Evolutionary conservation across 35 echinoderm and acorn worm species (phyloP).

Genomic region (Apostichopus californicus): DNA sequence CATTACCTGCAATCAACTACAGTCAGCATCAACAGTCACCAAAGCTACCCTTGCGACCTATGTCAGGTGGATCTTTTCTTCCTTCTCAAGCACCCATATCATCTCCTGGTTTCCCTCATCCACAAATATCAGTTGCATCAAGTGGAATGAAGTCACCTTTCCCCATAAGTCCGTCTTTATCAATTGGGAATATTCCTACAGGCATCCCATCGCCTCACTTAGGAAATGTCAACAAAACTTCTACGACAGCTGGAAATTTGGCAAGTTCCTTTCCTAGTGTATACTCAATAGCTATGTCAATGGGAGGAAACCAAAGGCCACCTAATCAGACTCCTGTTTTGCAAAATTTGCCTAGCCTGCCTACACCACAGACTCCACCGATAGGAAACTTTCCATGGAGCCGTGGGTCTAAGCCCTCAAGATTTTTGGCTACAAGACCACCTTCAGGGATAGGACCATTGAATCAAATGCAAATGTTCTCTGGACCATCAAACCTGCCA

Average conservation of each 20-base stretch:
- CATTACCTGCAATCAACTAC: constrained; percentile 32
- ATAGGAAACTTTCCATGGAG: constrained; percentile 40
- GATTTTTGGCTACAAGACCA: neutral
- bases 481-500: constrained; percentile 20
- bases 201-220: constrained; percentile 49
- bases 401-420: constrained; percentile 30
- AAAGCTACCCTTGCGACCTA: neutral
- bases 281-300: constrained; percentile 43
- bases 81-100: constrained; percentile 4
- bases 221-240: constrained; percentile 28
- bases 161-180: neutral
- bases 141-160: constrained; percentile 33
- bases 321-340: constrained; percentile 19
- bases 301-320: constrained; percentile 21
- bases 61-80: neutral
- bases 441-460: neutral
- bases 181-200: constrained; percentile 54
- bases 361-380: constrained; percentile 9
- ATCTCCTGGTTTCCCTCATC: constrained; percentile 12
- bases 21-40: constrained; percentile 33
- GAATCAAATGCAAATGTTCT: constrained; percentile 29
- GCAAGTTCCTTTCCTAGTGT: constrained; percentile 47
- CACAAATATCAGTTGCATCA: neutral
- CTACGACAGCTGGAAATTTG: constrained; percentile 9
- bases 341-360: constrained; percentile 44